These are phyloP conservation scores for Cataglyphis hispanica DNA, from an alignment of 1,140 invertebrate genomes.

Conservation along the genomic window DNA sequence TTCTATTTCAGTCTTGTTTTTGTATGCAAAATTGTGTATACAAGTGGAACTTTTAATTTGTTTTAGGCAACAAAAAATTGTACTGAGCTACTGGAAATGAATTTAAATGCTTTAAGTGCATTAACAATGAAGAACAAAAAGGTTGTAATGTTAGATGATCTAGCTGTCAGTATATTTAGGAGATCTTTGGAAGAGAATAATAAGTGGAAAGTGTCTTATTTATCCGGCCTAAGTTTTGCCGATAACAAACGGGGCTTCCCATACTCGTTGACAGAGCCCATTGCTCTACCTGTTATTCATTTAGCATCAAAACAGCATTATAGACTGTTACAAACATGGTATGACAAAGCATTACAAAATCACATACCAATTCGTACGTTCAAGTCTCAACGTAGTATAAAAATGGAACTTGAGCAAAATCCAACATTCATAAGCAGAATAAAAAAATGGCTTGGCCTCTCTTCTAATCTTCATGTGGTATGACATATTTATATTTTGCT, in stretches of 20 bases:
- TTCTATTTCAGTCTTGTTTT: neutral
- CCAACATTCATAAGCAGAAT: conserved; percentile 87
- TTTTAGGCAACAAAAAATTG: conserved; percentile 82
- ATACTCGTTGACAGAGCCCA: conserved; percentile 68
- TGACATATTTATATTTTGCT: conserved; percentile 32
- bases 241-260: conserved; percentile 81
- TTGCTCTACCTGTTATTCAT: conserved; percentile 67
- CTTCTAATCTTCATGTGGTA: conserved; percentile 35
- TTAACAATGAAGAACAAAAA: conserved; percentile 73
- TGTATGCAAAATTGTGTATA: conserved; percentile 3
- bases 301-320: conserved; percentile 65
- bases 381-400: conserved; percentile 91
- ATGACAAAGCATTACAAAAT: conserved; percentile 59
- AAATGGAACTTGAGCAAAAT: conserved; percentile 90
- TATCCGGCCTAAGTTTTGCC: conserved; percentile 79
- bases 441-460: conserved; percentile 76
- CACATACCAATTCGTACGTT: conserved; percentile 88
- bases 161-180: conserved; percentile 67
- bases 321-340: conserved; percentile 73
- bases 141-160: conserved; percentile 73
- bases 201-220: conserved; percentile 83
- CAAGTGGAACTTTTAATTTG: neutral
- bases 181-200: conserved; percentile 70
- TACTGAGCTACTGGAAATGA: conserved; percentile 75
- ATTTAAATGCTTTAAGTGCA: conserved; percentile 74